Base-by-base conservation (phyloP, 1,140 invertebrate genomes). In the Drosophila punjabiensis region DNA sequence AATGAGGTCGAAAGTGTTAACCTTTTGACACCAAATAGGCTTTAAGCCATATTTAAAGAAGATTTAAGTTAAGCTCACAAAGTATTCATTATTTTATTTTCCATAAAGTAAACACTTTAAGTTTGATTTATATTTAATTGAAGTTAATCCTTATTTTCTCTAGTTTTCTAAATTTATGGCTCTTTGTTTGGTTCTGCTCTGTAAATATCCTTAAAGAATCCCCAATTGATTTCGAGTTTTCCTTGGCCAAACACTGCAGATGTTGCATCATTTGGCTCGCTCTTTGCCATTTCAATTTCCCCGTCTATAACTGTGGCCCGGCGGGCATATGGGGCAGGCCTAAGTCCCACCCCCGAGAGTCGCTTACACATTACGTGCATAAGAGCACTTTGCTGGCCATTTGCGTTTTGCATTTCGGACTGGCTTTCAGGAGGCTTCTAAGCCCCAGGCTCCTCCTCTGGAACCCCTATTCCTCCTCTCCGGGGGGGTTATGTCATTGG, bases 311-410 rank as follows among this genome's bases (percentile, higher is more conserved):
- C 52, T 65, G 67, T 58, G 52, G 39, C 43, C 32, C 63, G 50
- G 39, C 48, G 48, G 41, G 37, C 50, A 48, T 13, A 18, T 16
- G 24, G 24, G 50, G 9, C 30, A 76, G 53, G 37, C 28, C 63
- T 37, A 41, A 39, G 32, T 7, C 45, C 73, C 74, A 28, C 63
- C 56, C 50, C 48, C 45, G n/a, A 80, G 45, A 65, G 64, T 30
- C 33, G 76, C 55, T 74, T 62, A 67, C 41, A 61, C 60, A 86
- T 87, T 79, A 87, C 83, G 79, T 87, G 80, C 84, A 81, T 67
- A 73, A 58, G 60, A 68, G 65, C 84, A 87, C 80, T 87, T 87
- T 82, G 60, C 79, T 79, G 76, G 45, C 82, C 79, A 87, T 86
- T 79, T 79, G 79, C 70, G 61, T 69, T 75, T 74, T 52, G 55